Evolutionary conservation across 2,113 vertebrate species (phyloP).

Genomic region (Hippopotamus amphibius): DNA sequence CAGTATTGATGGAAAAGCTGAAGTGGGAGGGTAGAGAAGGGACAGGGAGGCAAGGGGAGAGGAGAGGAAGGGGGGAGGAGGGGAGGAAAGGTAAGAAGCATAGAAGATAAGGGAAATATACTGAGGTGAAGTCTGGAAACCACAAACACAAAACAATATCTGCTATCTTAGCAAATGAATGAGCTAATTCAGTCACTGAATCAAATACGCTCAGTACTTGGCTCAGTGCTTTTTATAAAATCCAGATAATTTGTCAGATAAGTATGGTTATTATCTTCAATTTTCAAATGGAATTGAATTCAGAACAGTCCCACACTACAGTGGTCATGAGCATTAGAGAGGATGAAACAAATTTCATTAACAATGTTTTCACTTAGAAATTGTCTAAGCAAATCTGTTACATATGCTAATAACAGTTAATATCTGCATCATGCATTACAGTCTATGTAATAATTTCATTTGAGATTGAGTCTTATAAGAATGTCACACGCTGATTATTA

Average conservation of each 20-base stretch:
- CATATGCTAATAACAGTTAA: not conserved
- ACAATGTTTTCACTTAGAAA: not conserved
- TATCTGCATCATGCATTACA: not conserved
- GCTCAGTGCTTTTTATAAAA: constrained; percentile 18
- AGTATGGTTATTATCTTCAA: not conserved
- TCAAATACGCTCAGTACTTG: constrained; percentile 21
- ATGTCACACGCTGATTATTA: not conserved
- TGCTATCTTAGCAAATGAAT: constrained; percentile 40
- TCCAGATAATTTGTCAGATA: constrained; percentile 3
- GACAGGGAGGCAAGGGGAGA: rapidly evolving
- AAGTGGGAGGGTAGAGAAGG: not conserved
- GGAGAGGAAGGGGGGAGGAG: too few relatives aligned
- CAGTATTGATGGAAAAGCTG: not conserved
- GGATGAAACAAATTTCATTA: not conserved
- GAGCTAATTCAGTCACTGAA: constrained; percentile 71
- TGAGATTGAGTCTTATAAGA: not conserved
- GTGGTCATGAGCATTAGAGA: not conserved
- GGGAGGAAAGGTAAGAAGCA: too few relatives aligned
- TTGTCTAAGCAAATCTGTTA: not conserved
- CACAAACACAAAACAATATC: constrained; percentile 60
- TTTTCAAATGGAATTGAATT: constrained; percentile 20
- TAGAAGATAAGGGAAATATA: constrained; percentile 1
- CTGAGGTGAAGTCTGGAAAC: constrained; percentile 56
- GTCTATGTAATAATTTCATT: not conserved
- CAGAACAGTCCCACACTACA: not conserved